Evolutionary conservation across 2,888 invertebrate species (phyloP).

Genomic region (Hipparchia semele): DNA sequence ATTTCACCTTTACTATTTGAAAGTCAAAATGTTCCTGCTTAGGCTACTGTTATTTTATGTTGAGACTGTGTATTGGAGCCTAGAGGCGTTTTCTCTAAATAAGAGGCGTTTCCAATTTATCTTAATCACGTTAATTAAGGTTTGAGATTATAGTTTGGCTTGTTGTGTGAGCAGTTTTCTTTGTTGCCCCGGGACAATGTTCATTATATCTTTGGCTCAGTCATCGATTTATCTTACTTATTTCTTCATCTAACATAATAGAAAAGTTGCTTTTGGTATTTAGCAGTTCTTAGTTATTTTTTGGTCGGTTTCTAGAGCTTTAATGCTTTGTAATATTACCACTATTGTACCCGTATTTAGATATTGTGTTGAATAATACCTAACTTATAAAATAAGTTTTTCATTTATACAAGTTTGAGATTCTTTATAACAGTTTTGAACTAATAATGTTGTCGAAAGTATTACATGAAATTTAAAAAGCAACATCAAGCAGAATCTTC

Average conservation of each 20-base stretch:
- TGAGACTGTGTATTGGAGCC: not conserved
- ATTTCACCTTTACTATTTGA: too few species aligned
- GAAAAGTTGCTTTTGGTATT: conserved; percentile 16
- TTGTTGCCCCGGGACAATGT: conserved; percentile 46
- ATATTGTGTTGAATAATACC: not conserved
- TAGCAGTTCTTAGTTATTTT: conserved; percentile 11
- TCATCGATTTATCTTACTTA: conserved; percentile 50
- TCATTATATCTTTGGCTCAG: conserved; percentile 44
- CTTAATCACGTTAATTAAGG: conserved; percentile 46
- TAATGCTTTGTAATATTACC: not conserved
- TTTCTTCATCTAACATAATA: conserved; percentile 42
- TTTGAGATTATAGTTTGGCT: conserved; percentile 45
- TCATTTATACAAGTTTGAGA: too few species aligned
- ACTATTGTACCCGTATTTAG: not conserved
- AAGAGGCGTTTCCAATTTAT: conserved; percentile 38
- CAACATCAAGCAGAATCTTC: too few species aligned
- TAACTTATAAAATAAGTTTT: too few species aligned
- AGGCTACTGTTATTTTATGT: not conserved
- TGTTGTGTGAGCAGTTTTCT: conserved; percentile 45
- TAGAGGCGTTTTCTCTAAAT: not conserved
- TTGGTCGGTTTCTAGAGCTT: too few species aligned
- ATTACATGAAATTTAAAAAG: too few species aligned
- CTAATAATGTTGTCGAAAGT: too few species aligned
- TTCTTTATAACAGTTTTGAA: too few species aligned
- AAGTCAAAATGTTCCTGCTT: too few species aligned